These are phyloP conservation scores for Pedionomus torquatus DNA, from an alignment of 2,113 vertebrate genomes.

Conservation along the genomic window DNA sequence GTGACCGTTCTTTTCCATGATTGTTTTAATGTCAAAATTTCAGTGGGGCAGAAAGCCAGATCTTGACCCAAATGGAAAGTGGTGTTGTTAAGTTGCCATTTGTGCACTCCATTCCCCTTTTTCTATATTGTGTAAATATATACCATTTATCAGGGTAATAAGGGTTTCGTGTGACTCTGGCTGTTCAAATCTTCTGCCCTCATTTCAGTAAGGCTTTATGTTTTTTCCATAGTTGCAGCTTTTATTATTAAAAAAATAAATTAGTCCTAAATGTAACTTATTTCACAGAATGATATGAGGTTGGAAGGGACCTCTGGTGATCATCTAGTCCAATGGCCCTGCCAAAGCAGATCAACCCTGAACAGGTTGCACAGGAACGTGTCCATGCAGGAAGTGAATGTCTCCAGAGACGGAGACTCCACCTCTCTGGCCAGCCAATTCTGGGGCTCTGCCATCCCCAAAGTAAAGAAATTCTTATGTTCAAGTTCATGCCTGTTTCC, in stretches of 20 bases:
- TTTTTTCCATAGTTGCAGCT: background rate
- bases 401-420: no score
- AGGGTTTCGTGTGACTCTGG: background rate
- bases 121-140: background rate
- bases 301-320: no score
- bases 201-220: background rate
- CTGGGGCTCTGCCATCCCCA: no score
- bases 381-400: no score
- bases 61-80: background rate
- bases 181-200: background rate
- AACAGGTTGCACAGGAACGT: no score
- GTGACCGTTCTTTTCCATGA: background rate
- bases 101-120: background rate
- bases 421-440: no score
- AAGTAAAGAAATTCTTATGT: no score
- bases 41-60: background rate
- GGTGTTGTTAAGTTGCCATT: fast-evolving
- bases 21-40: background rate
- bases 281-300: no score
- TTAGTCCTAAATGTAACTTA: background rate
- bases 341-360: no score
- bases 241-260: background rate
- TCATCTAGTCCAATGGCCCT: no score
- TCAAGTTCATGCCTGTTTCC: no score
- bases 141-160: background rate